Base-by-base conservation (phyloP, 2,797 vertebrate genomes). In the Takifugu ocellatus region DNA sequence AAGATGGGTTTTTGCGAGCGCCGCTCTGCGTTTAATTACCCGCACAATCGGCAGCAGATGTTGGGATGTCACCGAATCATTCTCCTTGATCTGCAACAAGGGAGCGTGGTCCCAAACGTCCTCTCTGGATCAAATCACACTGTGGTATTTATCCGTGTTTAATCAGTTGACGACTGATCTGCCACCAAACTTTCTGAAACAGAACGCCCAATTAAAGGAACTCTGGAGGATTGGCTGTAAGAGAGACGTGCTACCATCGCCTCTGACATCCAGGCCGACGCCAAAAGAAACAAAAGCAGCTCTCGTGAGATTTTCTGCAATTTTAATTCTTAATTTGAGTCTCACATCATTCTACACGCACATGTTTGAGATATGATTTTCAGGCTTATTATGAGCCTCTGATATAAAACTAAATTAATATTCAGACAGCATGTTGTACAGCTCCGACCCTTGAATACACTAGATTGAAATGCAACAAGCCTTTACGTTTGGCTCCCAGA, bases 31-130 rank as follows among this genome's bases (percentile, higher is more conserved):
- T 68, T 78, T 72, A 74, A 84, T 89, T 83, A 79, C 36, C 44
- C 44, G 25, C 25, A 8, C 61, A 54, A 83, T 80, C 53, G 55
- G 66, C 66, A 66, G 72, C 80, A 88, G 83, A 85, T 87, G 84
- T 84, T 78, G 42, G 50, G 60, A 26, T 6, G 25, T 63, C 52
- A 52, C 49, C 2, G 26, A 71, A 24, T 59, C n/a, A 5, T 29
- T 14, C 49, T 66, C 55, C 43, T 8, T 31, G 61, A 61, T 68
- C 44, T 51, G 56, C 50, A 26, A 1, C 9, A 49, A 58, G 16
- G 17, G 47, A 57, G 52, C 12, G 12, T 25, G 10, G 12, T 27
- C 36, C 66, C 51, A 63, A 68, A 64, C 17, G 1, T 49, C 1
- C 15, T 43, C 39, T 60, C 47, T 29, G 21, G 52, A 63, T 27